Conservation (phyloP, 92 coral and sea anemone genomes). For the Palythoa caribaeorum region DNA sequence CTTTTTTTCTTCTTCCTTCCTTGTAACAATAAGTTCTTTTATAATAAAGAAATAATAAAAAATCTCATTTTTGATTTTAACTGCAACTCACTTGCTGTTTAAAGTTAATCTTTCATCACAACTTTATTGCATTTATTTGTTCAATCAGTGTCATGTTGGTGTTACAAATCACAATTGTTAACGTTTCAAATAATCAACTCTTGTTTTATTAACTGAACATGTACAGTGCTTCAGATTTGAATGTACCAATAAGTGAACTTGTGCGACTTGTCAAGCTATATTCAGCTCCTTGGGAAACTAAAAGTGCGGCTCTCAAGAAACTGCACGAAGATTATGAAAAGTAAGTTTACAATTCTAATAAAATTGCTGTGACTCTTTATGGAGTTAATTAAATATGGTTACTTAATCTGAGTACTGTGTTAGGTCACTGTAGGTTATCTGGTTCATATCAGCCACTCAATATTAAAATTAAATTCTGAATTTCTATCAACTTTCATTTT, state of each 20-base stretch:
- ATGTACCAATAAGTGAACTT: constrained; percentile 91
- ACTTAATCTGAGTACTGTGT: too few species aligned
- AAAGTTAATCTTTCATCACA: too few species aligned
- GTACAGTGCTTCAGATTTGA: constrained; percentile 82
- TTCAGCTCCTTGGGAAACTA: constrained; percentile 98
- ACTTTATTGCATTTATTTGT: too few species aligned
- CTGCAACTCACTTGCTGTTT: too few species aligned
- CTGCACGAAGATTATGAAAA: constrained; percentile 99
- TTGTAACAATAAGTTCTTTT: too few species aligned
- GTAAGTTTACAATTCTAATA: constrained; percentile 51
- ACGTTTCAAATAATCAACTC: neutral
- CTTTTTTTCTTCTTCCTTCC: too few species aligned
- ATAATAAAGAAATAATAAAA: too few species aligned
- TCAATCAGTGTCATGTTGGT: neutral
- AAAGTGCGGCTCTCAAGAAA: constrained; percentile 93
- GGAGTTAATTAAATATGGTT: too few species aligned
- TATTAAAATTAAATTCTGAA: too few species aligned
- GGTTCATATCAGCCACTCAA: too few species aligned
- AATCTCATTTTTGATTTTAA: too few species aligned
- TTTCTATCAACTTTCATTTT: neutral
- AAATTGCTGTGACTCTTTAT: neutral
- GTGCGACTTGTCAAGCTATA: constrained; percentile 91
- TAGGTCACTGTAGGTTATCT: too few species aligned
- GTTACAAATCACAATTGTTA: neutral
- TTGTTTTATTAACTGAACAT: neutral